Evolutionary conservation across 2,113 vertebrate species (phyloP), one percentile per base, ranked within the genome.

Genomic region (Thalassarche chlororhynchos): DNA sequence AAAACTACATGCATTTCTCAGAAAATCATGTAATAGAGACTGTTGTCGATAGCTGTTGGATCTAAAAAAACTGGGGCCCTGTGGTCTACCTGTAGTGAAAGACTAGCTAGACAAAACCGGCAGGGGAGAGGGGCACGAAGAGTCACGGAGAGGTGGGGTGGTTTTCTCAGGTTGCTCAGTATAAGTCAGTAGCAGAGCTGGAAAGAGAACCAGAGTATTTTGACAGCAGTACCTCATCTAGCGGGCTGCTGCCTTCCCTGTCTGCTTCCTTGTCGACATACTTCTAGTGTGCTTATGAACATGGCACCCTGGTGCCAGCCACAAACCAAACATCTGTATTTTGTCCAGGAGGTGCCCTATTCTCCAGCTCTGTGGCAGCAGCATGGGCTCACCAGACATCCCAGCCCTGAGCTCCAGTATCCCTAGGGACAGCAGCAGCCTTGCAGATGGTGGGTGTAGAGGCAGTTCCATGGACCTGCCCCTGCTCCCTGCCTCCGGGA

Each of bases 371-470:
- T 17, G 3, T 34, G 66, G 47, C 31, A 36, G 29, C 2, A 4
- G 15, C 16, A 4, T 0, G 0, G 40, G 23, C 46, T 90, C 36
- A 44, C 12, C 42, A 29, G 46, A 24, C 3, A 31, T 17, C 15
- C 52, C 57, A 66, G n/a, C 47, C 17, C 54, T 23, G 15, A 89
- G 46, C 21, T 83, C 58, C 82, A 70, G 36, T 60, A 78, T 31
- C 32, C 58, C 29, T 16, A 18, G 32, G 18, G n/a, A 42, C 12
- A 20, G 58, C 34, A 87, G 29, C 9, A 38, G 18, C 54, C 62
- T n/a, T 24, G n/a, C 8, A 54, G 23, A 6, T n/a, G 8, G 23
- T 55, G 57, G 12, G 5, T 62, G 17, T 1, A 51, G 51, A 70
- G 34, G 17, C 28, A 38, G 14, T n/a, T 26, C 54, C 13, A 6